Evolutionary conservation across 2,797 vertebrate species (phyloP).

Genomic region (Salmo trutta): DNA sequence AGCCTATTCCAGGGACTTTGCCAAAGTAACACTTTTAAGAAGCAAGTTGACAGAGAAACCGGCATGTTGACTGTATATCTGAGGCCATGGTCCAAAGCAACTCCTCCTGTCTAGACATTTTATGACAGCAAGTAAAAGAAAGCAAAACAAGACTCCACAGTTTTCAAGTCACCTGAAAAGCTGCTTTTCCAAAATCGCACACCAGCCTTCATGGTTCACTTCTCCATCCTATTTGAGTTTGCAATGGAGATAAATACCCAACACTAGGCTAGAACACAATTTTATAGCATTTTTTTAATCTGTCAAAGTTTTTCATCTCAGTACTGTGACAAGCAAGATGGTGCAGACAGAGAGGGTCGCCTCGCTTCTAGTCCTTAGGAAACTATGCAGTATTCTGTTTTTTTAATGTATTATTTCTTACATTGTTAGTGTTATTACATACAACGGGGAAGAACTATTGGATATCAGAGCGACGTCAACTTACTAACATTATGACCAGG

Average conservation of each 20-base stretch:
- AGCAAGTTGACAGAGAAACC: constrained; percentile 9
- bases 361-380: too few species aligned
- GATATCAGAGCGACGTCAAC: too few species aligned
- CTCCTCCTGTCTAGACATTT: constrained; percentile 41
- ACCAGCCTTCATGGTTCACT: constrained; percentile 11
- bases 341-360: too few species aligned
- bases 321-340: neutral
- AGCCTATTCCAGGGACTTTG: constrained; percentile 1
- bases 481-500: too few species aligned
- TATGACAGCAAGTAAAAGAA: constrained; percentile 32
- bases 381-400: too few species aligned
- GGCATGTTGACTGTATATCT: constrained; percentile 17
- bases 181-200: constrained; percentile 1
- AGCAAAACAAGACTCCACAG: constrained; percentile 22
- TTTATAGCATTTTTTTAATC: neutral
- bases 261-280: neutral
- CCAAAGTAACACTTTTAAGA: constrained; percentile 8
- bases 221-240: constrained; percentile 6
- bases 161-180: constrained; percentile 25
- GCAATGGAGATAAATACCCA: neutral
- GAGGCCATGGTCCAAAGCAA: constrained; percentile 10
- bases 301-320: neutral
- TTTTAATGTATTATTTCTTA: too few species aligned
- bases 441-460: too few species aligned
- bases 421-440: too few species aligned